These are phyloP conservation scores for Plagodis pulveraria DNA, from an alignment of 2,888 invertebrate species.

Conservation along the genomic window DNA sequence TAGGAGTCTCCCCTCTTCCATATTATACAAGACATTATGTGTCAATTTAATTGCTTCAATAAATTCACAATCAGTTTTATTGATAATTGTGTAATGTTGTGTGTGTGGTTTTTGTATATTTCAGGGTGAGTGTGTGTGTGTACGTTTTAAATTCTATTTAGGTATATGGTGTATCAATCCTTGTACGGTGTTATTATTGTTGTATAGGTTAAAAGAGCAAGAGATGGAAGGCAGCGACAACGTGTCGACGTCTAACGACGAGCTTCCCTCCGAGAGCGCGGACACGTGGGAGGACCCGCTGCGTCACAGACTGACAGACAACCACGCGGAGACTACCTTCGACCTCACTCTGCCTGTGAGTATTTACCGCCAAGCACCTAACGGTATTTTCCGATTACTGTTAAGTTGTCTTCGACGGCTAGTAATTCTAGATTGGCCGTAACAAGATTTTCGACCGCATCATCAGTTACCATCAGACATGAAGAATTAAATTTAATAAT, in stretches of 20 bases:
- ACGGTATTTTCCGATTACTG: background rate
- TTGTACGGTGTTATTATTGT: background rate
- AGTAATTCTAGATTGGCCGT: no score
- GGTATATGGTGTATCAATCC: background rate
- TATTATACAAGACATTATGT: no score
- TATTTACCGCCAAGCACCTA: background rate
- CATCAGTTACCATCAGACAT: no score
- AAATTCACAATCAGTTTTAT: no score
- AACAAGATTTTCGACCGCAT: no score
- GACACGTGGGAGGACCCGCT: slow-evolving; percentile 67
- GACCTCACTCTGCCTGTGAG: slow-evolving; percentile 15
- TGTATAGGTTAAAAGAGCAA: slow-evolving; percentile 68
- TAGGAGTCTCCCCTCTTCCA: no score
- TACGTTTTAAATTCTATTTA: background rate
- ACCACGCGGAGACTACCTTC: slow-evolving; percentile 41
- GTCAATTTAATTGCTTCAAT: no score
- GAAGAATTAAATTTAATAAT: no score
- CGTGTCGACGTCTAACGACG: slow-evolving; percentile 82
- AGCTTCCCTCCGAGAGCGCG: slow-evolving; percentile 59
- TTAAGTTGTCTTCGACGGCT: no score
- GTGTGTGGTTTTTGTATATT: no score
- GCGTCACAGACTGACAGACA: slow-evolving; percentile 33
- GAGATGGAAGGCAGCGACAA: slow-evolving; percentile 80
- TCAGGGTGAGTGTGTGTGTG: no score
- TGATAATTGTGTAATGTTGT: no score